phyloP scores from a whole-genome alignment of 2,113 vertebrate genomes.

The Poeciliopsis retropinna region DNA sequence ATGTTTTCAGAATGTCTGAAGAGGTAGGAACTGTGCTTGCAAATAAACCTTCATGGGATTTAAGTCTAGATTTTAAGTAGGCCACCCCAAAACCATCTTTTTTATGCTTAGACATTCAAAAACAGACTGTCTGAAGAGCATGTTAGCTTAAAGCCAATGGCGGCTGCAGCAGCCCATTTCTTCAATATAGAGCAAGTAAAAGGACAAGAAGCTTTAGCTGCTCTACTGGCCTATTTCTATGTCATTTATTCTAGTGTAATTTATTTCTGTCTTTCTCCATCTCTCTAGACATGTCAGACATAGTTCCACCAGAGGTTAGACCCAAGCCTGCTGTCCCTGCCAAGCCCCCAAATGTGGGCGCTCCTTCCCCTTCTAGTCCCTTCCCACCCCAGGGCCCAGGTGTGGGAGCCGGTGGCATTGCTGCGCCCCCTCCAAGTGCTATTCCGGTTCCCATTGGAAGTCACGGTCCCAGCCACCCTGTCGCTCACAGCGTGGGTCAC shows the following conservation, averaged over 20 bases:
- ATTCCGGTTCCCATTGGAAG: constrained; percentile 70
- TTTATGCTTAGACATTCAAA: background rate
- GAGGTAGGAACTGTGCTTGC: background rate
- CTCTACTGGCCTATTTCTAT: constrained; percentile 50
- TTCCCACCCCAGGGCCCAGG: constrained; percentile 67
- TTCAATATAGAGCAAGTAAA: constrained; percentile 10
- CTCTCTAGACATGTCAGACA: constrained; percentile 91
- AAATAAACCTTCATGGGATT: background rate
- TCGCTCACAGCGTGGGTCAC: constrained; percentile 30
- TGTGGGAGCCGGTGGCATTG: constrained; percentile 50
- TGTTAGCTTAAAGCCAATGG: background rate
- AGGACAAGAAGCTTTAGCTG: constrained; percentile 2
- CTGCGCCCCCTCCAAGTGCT: constrained; percentile 52
- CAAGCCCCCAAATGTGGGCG: constrained; percentile 89
- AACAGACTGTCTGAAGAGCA: background rate
- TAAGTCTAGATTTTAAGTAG: background rate
- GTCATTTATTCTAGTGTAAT: background rate
- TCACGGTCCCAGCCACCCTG: constrained; percentile 31
- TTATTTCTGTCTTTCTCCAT: constrained; percentile 13
- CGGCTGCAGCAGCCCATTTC: background rate
- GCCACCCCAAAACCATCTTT: background rate
- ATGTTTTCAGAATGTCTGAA: too few species aligned
- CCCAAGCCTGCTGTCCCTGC: constrained; percentile 92
- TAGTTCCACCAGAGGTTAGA: constrained; percentile 90
- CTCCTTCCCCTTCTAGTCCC: constrained; percentile 60